Conservation (phyloP, 2,888 invertebrate genomes). For the Acronicta psi region DNA sequence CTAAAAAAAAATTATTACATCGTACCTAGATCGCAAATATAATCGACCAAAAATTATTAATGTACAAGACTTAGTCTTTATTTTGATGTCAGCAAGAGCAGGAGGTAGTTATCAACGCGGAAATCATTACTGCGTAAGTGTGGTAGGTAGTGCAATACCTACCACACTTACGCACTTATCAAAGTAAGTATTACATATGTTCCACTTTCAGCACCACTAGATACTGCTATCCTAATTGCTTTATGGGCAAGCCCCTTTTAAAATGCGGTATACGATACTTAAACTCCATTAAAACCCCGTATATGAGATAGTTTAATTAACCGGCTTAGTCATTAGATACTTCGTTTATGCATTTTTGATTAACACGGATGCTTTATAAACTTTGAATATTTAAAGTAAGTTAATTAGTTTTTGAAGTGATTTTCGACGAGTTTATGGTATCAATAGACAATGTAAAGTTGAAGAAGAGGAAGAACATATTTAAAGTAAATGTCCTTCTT, state of each 20-base stretch:
- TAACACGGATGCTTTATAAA: slow-evolving; percentile 25
- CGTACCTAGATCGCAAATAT: too few species aligned
- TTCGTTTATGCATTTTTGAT: slow-evolving; percentile 28
- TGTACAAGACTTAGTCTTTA: too few species aligned
- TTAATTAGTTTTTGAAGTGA: too few species aligned
- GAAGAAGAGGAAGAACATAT: too few species aligned
- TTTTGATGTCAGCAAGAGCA: not conserved
- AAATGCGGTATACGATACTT: slow-evolving; percentile 36
- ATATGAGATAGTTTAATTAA: slow-evolving; percentile 34
- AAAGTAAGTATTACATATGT: slow-evolving; percentile 34
- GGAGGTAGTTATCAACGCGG: slow-evolving; percentile 27
- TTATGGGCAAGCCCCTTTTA: slow-evolving; percentile 42
- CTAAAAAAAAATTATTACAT: too few species aligned
- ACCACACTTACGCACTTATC: slow-evolving; percentile 21
- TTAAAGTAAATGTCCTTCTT: too few species aligned
- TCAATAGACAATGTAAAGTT: too few species aligned
- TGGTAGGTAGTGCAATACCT: too few species aligned
- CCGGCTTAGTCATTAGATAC: slow-evolving; percentile 22
- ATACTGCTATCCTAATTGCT: slow-evolving; percentile 51
- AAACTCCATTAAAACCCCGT: slow-evolving; percentile 29
- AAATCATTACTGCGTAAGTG: slow-evolving; percentile 28
- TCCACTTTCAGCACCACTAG: slow-evolving; percentile 38
- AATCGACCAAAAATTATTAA: too few species aligned
- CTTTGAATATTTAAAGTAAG: not conserved
- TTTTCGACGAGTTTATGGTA: too few species aligned